These are phyloP conservation scores for Aphelenchoides bicaudatus DNA, from an alignment of 2,888 invertebrate genomes.

Conservation along the genomic window DNA sequence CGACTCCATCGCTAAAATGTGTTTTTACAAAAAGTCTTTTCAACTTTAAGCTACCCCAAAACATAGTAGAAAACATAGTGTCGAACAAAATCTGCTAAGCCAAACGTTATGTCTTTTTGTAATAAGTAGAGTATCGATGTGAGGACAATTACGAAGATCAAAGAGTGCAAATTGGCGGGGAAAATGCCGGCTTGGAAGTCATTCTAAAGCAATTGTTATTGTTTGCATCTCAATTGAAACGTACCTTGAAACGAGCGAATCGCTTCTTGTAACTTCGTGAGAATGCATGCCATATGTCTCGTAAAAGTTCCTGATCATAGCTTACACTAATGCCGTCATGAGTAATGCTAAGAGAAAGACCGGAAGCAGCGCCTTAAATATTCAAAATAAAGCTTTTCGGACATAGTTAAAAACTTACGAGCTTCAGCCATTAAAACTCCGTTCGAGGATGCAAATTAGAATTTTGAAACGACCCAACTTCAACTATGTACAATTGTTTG, in stretches of 20 bases:
- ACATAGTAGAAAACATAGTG: slow-evolving; percentile 66
- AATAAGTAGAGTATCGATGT: slow-evolving; percentile 25
- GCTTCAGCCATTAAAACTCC: slow-evolving; percentile 9
- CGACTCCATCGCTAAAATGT: slow-evolving; percentile 47
- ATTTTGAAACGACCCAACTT: too few species aligned
- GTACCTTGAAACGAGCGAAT: slow-evolving; percentile 80
- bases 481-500: too few species aligned
- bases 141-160: slow-evolving; percentile 75
- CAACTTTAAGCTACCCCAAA: slow-evolving; percentile 69
- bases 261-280: slow-evolving; percentile 91
- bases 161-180: slow-evolving; percentile 84
- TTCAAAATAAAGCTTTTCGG: background rate
- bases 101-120: slow-evolving; percentile 67
- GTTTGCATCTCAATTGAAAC: background rate
- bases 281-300: slow-evolving; percentile 90
- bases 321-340: slow-evolving; percentile 97
- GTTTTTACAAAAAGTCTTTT: slow-evolving; percentile 18
- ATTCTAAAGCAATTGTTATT: slow-evolving; percentile 70
- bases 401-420: background rate
- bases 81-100: slow-evolving; percentile 74
- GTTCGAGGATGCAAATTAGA: too few species aligned
- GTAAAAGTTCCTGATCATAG: slow-evolving; percentile 89
- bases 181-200: slow-evolving; percentile 90
- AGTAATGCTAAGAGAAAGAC: slow-evolving; percentile 81
- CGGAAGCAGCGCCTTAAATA: slow-evolving; percentile 46